phyloP scores from a whole-genome alignment of 2,113 vertebrate species.

The Ophthalmolycus amberensis region DNA sequence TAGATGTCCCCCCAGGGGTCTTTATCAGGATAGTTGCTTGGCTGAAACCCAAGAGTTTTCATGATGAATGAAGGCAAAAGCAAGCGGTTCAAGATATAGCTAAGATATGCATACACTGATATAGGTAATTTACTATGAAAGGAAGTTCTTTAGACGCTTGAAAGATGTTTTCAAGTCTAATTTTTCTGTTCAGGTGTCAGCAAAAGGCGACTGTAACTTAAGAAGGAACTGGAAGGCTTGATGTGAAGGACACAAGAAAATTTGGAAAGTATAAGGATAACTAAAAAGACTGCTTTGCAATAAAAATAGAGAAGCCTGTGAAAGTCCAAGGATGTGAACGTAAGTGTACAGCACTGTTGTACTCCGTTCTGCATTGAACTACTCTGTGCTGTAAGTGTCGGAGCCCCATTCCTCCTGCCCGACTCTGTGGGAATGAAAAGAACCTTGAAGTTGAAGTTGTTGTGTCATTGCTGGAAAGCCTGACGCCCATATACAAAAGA shows the following conservation, averaged over 20 bases:
- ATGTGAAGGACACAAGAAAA: constrained; percentile 23
- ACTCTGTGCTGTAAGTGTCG: constrained; percentile 44
- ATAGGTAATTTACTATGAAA: constrained; percentile 70
- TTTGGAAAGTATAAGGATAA: constrained; percentile 25
- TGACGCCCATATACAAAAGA: constrained; percentile 24
- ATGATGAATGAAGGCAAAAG: constrained; percentile 68
- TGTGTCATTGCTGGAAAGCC: constrained; percentile 44
- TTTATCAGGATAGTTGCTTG: constrained; percentile 65
- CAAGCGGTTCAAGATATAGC: constrained; percentile 64
- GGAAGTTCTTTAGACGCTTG: constrained; percentile 51
- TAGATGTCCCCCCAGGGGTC: constrained; percentile 59
- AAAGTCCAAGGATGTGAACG: neutral
- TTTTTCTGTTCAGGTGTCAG: constrained; percentile 65
- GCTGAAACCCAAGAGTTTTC: constrained; percentile 74
- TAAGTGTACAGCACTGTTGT: no score
- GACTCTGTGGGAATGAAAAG: constrained; percentile 39
- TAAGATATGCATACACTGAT: constrained; percentile 66
- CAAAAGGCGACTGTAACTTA: constrained; percentile 61
- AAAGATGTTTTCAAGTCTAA: constrained; percentile 53
- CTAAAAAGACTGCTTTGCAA: constrained; percentile 11
- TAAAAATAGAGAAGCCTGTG: neutral
- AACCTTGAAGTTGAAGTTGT: constrained; percentile 43
- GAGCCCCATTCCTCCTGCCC: constrained; percentile 28
- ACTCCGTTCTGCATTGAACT: neutral
- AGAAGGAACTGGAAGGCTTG: constrained; percentile 37